Percentiles rank a stretch among this genome's conserved stretches.
Conservation (phyloP, 2,888 invertebrate species). For the Spisula solida region DNA sequence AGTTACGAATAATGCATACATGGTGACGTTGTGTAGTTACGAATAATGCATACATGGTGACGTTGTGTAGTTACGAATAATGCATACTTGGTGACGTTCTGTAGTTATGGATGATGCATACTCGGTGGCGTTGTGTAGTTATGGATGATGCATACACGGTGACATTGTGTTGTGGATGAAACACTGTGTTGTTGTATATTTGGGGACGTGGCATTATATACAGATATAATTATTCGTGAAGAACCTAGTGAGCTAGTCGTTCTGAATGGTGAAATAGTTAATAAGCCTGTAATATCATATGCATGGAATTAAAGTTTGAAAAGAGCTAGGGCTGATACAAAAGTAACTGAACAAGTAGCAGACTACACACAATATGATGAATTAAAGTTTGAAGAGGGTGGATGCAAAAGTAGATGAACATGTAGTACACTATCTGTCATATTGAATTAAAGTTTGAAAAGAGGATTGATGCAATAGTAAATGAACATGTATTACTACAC, state of each 20-base stretch:
- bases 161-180: neutral
- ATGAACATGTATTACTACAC: too few species aligned
- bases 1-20: neutral
- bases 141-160: neutral
- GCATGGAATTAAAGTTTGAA: too few species aligned
- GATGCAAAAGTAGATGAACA: too few species aligned
- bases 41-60: neutral
- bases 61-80: neutral
- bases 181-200: too few species aligned
- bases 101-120: neutral
- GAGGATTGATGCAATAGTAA: too few species aligned
- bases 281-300: neutral
- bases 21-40: neutral
- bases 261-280: neutral
- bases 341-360: too few species aligned
- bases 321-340: too few species aligned
- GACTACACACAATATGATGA: too few species aligned
- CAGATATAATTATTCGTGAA: neutral
- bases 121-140: neutral
- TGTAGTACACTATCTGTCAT: too few species aligned
- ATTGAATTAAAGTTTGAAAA: too few species aligned
- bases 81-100: neutral
- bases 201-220: neutral
- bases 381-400: too few species aligned
- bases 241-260: neutral